These are phyloP conservation scores for Morus bassanus DNA, from an alignment of 2,797 vertebrate species.

Conservation along the genomic window DNA sequence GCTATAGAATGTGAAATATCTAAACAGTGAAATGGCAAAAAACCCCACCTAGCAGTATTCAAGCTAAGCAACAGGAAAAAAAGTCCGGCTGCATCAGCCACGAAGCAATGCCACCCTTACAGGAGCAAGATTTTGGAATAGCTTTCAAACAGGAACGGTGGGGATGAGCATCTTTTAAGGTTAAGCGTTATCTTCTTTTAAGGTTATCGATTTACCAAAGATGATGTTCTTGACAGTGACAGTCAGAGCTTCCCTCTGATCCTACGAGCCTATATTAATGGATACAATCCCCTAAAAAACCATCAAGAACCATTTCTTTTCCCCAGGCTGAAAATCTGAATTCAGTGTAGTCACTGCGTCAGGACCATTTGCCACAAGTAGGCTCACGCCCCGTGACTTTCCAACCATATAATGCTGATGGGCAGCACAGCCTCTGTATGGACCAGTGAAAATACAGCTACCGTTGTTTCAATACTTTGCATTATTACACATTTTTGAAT, in stretches of 20 bases:
- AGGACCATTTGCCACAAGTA: not conserved
- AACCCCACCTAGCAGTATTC: fast-evolving
- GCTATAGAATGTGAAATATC: not conserved
- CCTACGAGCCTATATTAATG: fast-evolving
- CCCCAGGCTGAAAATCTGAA: fast-evolving
- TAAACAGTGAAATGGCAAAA: not conserved
- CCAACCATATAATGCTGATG: not conserved
- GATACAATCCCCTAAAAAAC: not conserved
- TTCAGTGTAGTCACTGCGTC: fast-evolving
- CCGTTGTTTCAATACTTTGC: fast-evolving
- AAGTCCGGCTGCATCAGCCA: not conserved
- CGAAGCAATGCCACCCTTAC: not conserved
- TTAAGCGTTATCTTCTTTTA: not conserved
- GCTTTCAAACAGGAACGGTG: fast-evolving
- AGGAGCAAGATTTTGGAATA: not conserved
- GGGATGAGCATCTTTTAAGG: not conserved
- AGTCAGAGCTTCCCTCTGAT: not conserved
- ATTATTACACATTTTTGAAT: not conserved
- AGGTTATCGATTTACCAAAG: fast-evolving
- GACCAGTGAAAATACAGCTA: not conserved
- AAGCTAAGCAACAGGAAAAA: not conserved
- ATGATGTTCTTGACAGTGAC: not conserved
- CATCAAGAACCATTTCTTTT: not conserved
- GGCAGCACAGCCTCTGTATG: not conserved
- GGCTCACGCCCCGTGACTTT: fast-evolving